Base-by-base conservation (phyloP, 1,140 invertebrate species). In the Diorhabda carinulata region DNA sequence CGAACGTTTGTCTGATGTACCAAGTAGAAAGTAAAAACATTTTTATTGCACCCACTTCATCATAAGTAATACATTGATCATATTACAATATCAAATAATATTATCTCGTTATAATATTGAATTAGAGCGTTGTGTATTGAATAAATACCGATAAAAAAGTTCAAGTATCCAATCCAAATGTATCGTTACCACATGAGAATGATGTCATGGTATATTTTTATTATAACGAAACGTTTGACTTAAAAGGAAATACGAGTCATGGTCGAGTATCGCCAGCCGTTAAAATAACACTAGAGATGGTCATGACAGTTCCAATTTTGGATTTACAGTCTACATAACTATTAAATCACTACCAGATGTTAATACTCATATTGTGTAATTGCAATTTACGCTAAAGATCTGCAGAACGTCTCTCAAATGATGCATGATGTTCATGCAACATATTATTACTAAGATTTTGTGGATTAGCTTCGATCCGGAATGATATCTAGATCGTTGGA, bases 121-220 rank as follows among this genome's bases (percentile, higher is more conserved):
- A 52, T 8, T 52, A 52, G 47, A n/a, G 47, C 47, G 47, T 52
- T 52, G 6, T n/a, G n/a, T 52, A 6, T 52, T 8, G 6, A 52
- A 52, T 52, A 52, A 52, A 52, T n/a, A 52, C n/a, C n/a, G 47
- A 52, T 52, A 52, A 52, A 52, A 52, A 52, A 52, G 47, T 52
- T 3, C 6, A 52, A 52, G 47, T 8, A 52, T 52, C 47, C 47
- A 52, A 52, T 52, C 6, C 6, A 52, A 52, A 52, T 52, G 3
- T 2, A 52, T 52, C 6, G 47, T 52, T 8, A 52, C 6, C 47
- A 25, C 25, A 25, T n/a, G 47, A 52, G n/a, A 52, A 52, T 52
- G 47, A 52, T 52, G 47, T 52, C 47, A 52, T 4, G 47, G 47
- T n/a, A 8, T 52, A 52, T 52, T 52, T 52, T 52, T 3, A 52